A percentile compares a stretch with the other conserved stretches of the same genome.
Evolutionary conservation across 2,888 invertebrate genomes (phyloP).

Genomic region (Chirona hameri): DNA sequence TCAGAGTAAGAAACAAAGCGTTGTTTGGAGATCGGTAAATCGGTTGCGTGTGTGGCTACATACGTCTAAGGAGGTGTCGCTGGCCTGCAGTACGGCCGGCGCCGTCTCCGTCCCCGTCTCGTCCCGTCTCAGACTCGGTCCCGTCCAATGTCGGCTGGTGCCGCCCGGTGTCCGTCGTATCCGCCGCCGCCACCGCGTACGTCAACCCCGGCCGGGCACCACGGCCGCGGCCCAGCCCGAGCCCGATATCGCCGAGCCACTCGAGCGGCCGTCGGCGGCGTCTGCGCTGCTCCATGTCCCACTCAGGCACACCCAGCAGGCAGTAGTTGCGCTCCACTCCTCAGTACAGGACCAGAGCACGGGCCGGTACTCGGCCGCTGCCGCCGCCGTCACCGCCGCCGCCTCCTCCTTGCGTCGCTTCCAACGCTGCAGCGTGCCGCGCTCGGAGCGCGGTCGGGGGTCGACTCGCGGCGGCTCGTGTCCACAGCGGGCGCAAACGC

Average conservation of each 20-base stretch:
- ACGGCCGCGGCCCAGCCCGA: background rate
- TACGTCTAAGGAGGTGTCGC: background rate
- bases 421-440: slow-evolving; percentile 37
- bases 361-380: slow-evolving; percentile 4
- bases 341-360: slow-evolving; percentile 24
- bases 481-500: background rate
- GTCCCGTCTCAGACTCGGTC: background rate
- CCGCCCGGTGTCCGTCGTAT: background rate
- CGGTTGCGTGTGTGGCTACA: background rate
- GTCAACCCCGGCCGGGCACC: too few relatives aligned
- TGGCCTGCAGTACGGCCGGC: background rate
- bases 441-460: slow-evolving; percentile 38
- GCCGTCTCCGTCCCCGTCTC: background rate
- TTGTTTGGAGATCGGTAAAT: too few relatives aligned
- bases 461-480: slow-evolving; percentile 29
- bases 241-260: background rate
- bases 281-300: background rate
- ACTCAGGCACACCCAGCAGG: background rate
- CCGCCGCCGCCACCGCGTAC: too few relatives aligned
- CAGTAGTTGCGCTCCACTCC: slow-evolving; percentile 13
- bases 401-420: background rate
- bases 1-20: too few relatives aligned
- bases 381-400: background rate
- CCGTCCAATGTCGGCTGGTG: background rate
- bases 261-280: background rate